Evolutionary conservation across 2,113 vertebrate genomes (phyloP), one percentile per base, ranked within the genome.

Genomic region (Osmerus mordax): DNA sequence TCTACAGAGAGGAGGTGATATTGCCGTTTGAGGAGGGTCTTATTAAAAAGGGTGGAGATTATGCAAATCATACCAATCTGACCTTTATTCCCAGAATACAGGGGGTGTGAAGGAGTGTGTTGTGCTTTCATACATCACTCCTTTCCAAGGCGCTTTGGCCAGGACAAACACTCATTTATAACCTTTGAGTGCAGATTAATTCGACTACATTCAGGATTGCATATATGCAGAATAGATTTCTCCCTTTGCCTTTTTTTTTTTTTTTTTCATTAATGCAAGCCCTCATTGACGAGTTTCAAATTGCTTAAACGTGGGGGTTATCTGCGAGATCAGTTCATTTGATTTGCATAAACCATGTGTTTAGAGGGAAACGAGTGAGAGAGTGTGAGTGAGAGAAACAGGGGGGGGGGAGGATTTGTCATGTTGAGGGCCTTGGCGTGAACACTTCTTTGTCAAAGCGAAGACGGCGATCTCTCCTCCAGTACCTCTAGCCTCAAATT

Each of bases 41-140:
- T 93, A 91, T 92, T 93, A 92, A 90, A 91, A 91, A 89, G 88
- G 68, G 81, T 90, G 75, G 84, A 93, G 92, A 89, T 93, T 95
- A 96, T 94, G 94, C 93, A 95, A 97, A 96, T 96, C 87, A 79
- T 92, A 94, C 89, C 88, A 91, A 94, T 90, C 91, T 94, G 94
- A 97, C 95, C 94, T 95, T 95, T 95, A 94, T 94, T 41, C 36
- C 36, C 91, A 93, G 90, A 92, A 91, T 87, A 88, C 92, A 91
- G 91, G 92, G 93, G 92, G 93, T 94, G 92, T 88, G 18, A 18
- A 32, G 61, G 12, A 16, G 16, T 29, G 16, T 29, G 89, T 93
- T 89, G 88, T 91, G 92, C 92, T 93, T 96, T 94, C 95, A 96
- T 96, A 95, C 91, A 97, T 98, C 96, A 97, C 94, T 72, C 88